These are phyloP conservation scores for Neotoxoptera formosana DNA, from an alignment of 1,140 invertebrate species.

Conservation along the genomic window DNA sequence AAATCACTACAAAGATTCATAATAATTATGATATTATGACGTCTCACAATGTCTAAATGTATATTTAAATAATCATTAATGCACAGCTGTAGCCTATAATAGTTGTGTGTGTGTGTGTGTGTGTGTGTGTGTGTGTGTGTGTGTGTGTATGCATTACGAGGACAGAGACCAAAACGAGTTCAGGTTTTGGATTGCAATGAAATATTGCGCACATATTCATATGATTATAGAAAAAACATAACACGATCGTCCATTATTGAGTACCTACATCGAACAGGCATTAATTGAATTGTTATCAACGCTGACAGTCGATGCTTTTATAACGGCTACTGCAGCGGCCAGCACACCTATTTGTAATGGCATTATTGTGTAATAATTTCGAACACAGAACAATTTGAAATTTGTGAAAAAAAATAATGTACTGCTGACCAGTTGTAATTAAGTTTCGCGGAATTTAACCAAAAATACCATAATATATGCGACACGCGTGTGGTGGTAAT, in stretches of 20 bases:
- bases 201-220: neutral
- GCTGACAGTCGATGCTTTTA: neutral
- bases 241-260: neutral
- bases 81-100: neutral
- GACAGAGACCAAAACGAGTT: too few species aligned
- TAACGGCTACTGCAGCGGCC: neutral
- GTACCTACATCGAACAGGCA: neutral
- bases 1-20: neutral
- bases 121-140: too few species aligned
- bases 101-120: too few species aligned
- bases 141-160: too few species aligned
- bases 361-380: neutral
- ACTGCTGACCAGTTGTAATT: neutral
- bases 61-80: neutral
- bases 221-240: too few species aligned
- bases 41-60: neutral
- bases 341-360: neutral
- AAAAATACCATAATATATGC: neutral
- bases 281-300: slow-evolving; percentile 10
- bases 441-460: neutral
- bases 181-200: too few species aligned
- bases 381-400: neutral
- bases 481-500: neutral
- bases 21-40: neutral
- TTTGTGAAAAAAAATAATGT: neutral